Evolutionary conservation across 2,888 invertebrate species (phyloP).

Genomic region (Aspidiotus destructor): DNA sequence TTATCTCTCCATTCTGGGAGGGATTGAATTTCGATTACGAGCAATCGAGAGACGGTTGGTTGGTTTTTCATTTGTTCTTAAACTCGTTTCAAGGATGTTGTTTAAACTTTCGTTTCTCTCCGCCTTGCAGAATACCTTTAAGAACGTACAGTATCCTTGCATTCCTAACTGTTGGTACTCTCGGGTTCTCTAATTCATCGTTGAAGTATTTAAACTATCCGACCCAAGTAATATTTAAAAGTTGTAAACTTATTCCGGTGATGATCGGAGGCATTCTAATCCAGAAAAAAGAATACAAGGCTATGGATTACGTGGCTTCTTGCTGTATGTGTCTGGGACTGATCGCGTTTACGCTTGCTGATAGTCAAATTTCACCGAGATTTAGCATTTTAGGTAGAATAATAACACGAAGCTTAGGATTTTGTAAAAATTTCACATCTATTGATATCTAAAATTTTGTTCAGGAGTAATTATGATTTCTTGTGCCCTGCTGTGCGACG

Average conservation of each 20-base stretch:
- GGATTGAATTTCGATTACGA: slow-evolving; percentile 56
- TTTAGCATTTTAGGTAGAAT: slow-evolving; percentile 48
- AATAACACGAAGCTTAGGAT: neutral
- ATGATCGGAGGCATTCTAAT: slow-evolving; percentile 88
- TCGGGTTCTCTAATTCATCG: slow-evolving; percentile 91
- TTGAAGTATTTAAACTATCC: slow-evolving; percentile 92
- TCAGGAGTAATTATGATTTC: slow-evolving; percentile 68
- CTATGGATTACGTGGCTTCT: slow-evolving; percentile 75
- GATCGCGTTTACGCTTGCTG: slow-evolving; percentile 81
- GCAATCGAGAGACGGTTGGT: slow-evolving; percentile 29
- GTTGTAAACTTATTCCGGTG: slow-evolving; percentile 93
- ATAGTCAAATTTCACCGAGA: slow-evolving; percentile 50
- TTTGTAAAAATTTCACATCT: neutral
- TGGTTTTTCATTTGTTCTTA: neutral
- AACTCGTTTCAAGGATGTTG: neutral
- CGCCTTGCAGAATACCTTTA: slow-evolving; percentile 62
- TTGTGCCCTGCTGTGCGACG: slow-evolving; percentile 83
- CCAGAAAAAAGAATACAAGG: slow-evolving; percentile 75
- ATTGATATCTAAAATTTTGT: slow-evolving; percentile 46
- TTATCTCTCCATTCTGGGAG: slow-evolving; percentile 71
- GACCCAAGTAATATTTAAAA: slow-evolving; percentile 87
- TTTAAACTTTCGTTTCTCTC: neutral
- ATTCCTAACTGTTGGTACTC: slow-evolving; percentile 80
- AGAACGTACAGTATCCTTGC: slow-evolving; percentile 71
- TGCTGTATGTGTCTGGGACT: slow-evolving; percentile 78